Evolutionary conservation across 2,113 vertebrate species (phyloP).

Genomic region (Takifugu flavidus): DNA sequence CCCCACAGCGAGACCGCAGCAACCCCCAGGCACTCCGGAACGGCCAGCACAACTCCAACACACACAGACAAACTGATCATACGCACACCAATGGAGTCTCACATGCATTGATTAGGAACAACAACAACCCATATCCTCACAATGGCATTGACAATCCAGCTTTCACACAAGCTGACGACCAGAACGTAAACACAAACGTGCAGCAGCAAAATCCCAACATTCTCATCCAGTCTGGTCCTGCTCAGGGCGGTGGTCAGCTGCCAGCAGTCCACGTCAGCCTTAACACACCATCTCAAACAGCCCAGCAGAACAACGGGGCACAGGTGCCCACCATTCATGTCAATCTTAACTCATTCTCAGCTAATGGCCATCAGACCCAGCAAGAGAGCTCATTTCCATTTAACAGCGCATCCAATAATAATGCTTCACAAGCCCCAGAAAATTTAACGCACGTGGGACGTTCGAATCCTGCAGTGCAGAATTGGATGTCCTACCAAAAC

Average conservation of each 20-base stretch:
- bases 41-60: conserved; percentile 21
- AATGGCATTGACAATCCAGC: conserved; percentile 54
- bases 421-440: conserved; percentile 22
- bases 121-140: conserved; percentile 39
- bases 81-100: conserved; percentile 29
- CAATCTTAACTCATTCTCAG: conserved; percentile 65
- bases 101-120: conserved; percentile 42
- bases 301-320: conserved; percentile 36
- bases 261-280: conserved; percentile 68
- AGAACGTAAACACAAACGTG: conserved; percentile 20
- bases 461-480: conserved; percentile 34
- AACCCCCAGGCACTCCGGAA: conserved; percentile 28
- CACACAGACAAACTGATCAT: conserved; percentile 31
- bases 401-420: conserved; percentile 7
- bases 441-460: conserved; percentile 1
- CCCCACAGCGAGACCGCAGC: conserved; percentile 12
- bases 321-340: conserved; percentile 70
- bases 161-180: conserved; percentile 37
- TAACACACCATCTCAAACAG: conserved; percentile 41
- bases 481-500: conserved; percentile 4
- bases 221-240: conserved; percentile 60
- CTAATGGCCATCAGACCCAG: conserved; percentile 28
- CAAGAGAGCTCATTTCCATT: conserved; percentile 29
- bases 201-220: conserved; percentile 63
- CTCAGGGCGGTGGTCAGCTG: conserved; percentile 29